Evolutionary conservation across 37 sponge, comb jelly and placozoan genomes (phyloP), one percentile per base, ranked within the genome.

Genomic region (Crambe crambe): DNA sequence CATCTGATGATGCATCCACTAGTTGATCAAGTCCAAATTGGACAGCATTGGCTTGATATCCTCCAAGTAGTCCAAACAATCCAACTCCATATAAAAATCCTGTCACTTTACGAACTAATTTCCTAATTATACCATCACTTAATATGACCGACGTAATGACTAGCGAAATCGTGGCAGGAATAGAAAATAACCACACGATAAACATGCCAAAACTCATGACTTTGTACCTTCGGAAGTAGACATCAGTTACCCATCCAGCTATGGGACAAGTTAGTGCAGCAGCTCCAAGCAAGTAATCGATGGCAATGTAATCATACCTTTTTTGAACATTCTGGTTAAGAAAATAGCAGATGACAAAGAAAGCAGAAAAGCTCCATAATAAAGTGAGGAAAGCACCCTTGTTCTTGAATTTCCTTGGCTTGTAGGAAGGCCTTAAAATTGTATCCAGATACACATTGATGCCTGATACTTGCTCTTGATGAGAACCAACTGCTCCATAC

Each of bases 221-320:
- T 5, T 30, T 65, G 66, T 65, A 65, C 10, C 66, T 26, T 32
- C 66, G 42, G 3, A 18, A 70, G 42, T 70, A 70, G 70, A 41
- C 42, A 40, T 70, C 70, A 23, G 70, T 42, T 42, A 70, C 25
- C 42, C 41, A 70, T 32, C 70, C 70, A 70, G 42, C 15, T 1
- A 70, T 22, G 26, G 70, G 70, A 36, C 40, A 70, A 1, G 15
- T 3, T 12, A 47, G 51, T 12, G 6, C 12, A 47, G 51, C 12
- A 6, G 12, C 36, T 32, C 15, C 9, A 70, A 8, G 22, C 37
- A 32, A 70, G n/a, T 35, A 41, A 22, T 32, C 22, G 23, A 61
- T 21, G 15, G 63, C 30, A n/a, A n/a, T n/a, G n/a, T n/a, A n/a
- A n/a, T n/a, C n/a, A n/a, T n/a, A n/a, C n/a, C n/a, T n/a, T n/a